These are phyloP conservation scores for Blastobasis adustella DNA, from an alignment of 2,888 invertebrate species.

Conservation along the genomic window DNA sequence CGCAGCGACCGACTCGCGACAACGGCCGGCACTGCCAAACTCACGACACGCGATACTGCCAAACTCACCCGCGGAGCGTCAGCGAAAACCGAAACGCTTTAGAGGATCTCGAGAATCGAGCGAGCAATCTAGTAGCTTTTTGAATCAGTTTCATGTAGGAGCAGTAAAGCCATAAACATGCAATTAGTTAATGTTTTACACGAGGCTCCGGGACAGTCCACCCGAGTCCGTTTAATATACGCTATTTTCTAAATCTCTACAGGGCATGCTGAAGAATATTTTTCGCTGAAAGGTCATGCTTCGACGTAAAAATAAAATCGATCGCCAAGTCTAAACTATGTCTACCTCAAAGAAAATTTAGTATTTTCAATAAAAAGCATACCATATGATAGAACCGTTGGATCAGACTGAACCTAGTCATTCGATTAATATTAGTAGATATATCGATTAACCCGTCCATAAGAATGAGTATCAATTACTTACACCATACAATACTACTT, in stretches of 20 bases:
- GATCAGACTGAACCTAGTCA: slow-evolving; percentile 35
- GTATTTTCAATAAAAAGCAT: slow-evolving; percentile 49
- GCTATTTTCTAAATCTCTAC: slow-evolving; percentile 46
- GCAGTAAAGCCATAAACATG: slow-evolving; percentile 53
- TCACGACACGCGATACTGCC: slow-evolving; percentile 13
- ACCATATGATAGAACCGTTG: slow-evolving; percentile 37
- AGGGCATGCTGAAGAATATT: slow-evolving; percentile 54
- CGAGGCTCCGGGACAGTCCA: slow-evolving; percentile 25
- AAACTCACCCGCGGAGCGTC: slow-evolving; percentile 9
- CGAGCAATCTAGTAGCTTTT: background rate
- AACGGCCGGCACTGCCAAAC: slow-evolving; percentile 7
- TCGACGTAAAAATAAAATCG: slow-evolving; percentile 36
- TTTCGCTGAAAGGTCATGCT: slow-evolving; percentile 47
- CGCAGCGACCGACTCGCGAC: slow-evolving; percentile 1
- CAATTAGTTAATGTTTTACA: slow-evolving; percentile 46
- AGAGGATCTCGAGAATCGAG: background rate
- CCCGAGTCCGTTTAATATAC: slow-evolving; percentile 19
- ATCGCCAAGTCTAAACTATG: slow-evolving; percentile 40
- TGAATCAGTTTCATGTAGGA: slow-evolving; percentile 12
- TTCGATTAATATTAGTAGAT: too few species aligned
- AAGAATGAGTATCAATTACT: too few species aligned
- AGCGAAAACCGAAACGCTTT: slow-evolving; percentile 10
- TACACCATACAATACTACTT: too few species aligned
- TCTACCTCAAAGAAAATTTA: slow-evolving; percentile 45
- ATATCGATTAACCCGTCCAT: too few species aligned